Conservation (phyloP, 2,888 invertebrate species). For the Chouioia cunea region DNA sequence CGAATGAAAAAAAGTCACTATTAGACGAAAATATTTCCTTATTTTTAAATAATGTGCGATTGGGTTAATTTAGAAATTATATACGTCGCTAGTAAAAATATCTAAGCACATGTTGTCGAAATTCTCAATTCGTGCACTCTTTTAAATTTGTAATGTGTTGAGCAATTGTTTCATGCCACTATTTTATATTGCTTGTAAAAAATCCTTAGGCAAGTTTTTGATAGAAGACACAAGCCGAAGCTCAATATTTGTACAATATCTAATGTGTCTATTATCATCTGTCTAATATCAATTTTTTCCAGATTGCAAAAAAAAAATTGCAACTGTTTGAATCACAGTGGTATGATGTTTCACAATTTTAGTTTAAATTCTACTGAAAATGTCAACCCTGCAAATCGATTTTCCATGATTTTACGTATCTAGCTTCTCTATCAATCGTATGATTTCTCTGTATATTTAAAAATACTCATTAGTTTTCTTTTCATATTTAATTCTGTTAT, state of each 20-base stretch:
- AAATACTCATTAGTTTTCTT: background rate
- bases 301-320: conserved; percentile 25
- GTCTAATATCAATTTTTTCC: conserved; percentile 33
- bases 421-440: background rate
- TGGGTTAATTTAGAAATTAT: too few species aligned
- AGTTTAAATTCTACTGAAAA: conserved; percentile 1
- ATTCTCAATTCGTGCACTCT: too few species aligned
- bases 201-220: conserved; percentile 41
- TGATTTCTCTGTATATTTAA: conserved; percentile 2
- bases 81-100: too few species aligned
- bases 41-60: too few species aligned
- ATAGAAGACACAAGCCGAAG: conserved; percentile 41
- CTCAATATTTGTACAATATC: conserved; percentile 34
- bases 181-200: background rate
- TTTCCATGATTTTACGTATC: too few species aligned
- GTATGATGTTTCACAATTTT: conserved; percentile 40
- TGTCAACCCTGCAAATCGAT: background rate
- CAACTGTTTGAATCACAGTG: conserved; percentile 45
- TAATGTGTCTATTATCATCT: conserved; percentile 28
- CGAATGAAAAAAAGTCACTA: too few species aligned
- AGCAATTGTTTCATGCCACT: too few species aligned
- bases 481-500: background rate
- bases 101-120: too few species aligned
- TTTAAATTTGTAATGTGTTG: too few species aligned
- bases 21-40: too few species aligned